These are phyloP conservation scores for Atethmia centrago DNA, from an alignment of 2,888 invertebrate genomes.

Conservation along the genomic window DNA sequence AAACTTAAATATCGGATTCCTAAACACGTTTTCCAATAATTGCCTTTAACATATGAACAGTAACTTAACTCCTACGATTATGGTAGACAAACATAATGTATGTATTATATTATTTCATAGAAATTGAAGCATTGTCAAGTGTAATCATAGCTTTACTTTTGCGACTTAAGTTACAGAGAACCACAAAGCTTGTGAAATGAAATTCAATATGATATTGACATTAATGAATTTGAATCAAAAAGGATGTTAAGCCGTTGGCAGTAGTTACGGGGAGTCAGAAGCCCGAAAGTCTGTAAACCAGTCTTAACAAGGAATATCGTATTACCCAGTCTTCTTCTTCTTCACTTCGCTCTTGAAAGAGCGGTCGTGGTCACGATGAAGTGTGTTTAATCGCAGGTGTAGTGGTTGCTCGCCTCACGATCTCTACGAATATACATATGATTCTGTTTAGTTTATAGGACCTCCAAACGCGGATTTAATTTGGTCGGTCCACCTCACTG, in stretches of 20 bases:
- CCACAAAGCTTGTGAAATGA: not conserved
- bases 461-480: no score
- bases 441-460: no score
- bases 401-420: no score
- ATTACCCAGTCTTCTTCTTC: no score
- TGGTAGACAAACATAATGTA: not conserved
- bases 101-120: constrained; percentile 4
- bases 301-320: not conserved
- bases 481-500: no score
- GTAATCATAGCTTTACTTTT: constrained; percentile 25
- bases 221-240: not conserved
- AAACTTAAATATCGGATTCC: not conserved
- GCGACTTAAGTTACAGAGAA: constrained; percentile 6
- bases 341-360: no score
- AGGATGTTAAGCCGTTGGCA: not conserved
- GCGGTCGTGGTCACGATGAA: no score
- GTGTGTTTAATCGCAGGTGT: no score
- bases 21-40: constrained; percentile 28
- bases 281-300: not conserved
- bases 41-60: constrained; percentile 3
- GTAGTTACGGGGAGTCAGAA: not conserved
- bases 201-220: not conserved
- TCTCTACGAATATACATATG: no score
- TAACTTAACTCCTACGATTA: constrained; percentile 1
- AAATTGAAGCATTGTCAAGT: constrained; percentile 25